A percentile compares a stretch with the other conserved stretches of the same genome.
These are phyloP conservation scores for Microctonus aethiopoides DNA, from an alignment of 2,888 invertebrate species.

Conservation along the genomic window DNA sequence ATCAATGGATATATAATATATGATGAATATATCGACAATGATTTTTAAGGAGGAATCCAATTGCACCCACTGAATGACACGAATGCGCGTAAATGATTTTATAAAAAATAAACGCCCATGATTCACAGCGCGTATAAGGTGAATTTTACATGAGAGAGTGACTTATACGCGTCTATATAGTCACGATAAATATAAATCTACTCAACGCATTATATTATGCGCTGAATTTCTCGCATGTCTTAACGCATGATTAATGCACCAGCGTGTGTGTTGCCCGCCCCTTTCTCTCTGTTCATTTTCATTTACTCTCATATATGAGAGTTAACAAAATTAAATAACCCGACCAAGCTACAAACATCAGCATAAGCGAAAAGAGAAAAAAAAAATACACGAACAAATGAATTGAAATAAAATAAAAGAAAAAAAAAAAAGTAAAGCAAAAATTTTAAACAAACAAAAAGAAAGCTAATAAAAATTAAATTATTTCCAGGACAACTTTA, in stretches of 20 bases:
- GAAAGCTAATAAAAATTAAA: slow-evolving; percentile 19
- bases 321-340: slow-evolving; percentile 6
- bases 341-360: background rate
- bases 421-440: background rate
- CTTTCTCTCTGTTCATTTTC: slow-evolving; percentile 28
- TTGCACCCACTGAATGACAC: slow-evolving; percentile 7
- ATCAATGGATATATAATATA: background rate
- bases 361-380: slow-evolving; percentile 6
- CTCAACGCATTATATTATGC: slow-evolving; percentile 54
- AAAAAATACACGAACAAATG: background rate
- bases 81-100: background rate
- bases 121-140: slow-evolving; percentile 41
- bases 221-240: slow-evolving; percentile 55
- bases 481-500: slow-evolving; percentile 32
- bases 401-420: slow-evolving; percentile 7
- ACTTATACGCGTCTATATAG: slow-evolving; percentile 58
- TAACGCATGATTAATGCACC: slow-evolving; percentile 55
- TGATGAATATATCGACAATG: background rate
- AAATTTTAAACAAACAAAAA: background rate
- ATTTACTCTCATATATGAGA: slow-evolving; percentile 20
- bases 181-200: slow-evolving; percentile 60
- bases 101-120: slow-evolving; percentile 44
- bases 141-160: slow-evolving; percentile 47
- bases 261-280: slow-evolving; percentile 27
- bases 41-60: background rate